These are phyloP conservation scores for Dryococelus australis DNA, from an alignment of 2,888 invertebrate species.

Conservation along the genomic window DNA sequence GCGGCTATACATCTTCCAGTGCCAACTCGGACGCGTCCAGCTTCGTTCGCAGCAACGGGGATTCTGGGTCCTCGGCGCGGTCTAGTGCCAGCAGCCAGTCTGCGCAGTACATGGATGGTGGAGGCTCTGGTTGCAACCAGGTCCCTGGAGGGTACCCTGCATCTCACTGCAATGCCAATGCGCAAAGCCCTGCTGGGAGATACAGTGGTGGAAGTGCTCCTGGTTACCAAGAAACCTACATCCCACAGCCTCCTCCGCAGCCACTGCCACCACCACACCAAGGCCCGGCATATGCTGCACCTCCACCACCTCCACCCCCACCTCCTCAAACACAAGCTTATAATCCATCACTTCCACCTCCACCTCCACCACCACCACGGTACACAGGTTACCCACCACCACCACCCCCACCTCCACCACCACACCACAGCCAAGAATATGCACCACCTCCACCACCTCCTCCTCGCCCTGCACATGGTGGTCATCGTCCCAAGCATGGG, in stretches of 20 bases:
- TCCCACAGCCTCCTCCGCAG: neutral
- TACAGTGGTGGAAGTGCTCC: neutral
- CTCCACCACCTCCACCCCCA: neutral
- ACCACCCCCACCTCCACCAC: neutral
- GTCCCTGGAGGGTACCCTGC: neutral
- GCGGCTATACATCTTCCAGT: neutral
- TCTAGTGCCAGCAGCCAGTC: neutral
- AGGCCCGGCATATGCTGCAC: neutral
- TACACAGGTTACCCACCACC: neutral
- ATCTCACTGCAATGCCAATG: neutral
- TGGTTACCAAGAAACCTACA: neutral
- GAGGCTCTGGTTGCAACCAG: neutral
- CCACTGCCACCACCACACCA: neutral
- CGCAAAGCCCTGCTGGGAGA: neutral
- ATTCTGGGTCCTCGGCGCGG: neutral
- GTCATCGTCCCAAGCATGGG: neutral
- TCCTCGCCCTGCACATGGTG: neutral
- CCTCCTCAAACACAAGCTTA: neutral
- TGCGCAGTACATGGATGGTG: neutral
- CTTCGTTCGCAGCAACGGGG: no score
- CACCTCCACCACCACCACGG: neutral
- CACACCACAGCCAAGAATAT: neutral
- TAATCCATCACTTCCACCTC: slow-evolving; percentile 4
- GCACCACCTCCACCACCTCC: slow-evolving; percentile 20
- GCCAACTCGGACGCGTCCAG: slow-evolving; percentile 12